Evolutionary conservation across 2,797 vertebrate species (phyloP), one percentile per base, ranked within the genome.

Genomic region (Notolabrus celidotus): DNA sequence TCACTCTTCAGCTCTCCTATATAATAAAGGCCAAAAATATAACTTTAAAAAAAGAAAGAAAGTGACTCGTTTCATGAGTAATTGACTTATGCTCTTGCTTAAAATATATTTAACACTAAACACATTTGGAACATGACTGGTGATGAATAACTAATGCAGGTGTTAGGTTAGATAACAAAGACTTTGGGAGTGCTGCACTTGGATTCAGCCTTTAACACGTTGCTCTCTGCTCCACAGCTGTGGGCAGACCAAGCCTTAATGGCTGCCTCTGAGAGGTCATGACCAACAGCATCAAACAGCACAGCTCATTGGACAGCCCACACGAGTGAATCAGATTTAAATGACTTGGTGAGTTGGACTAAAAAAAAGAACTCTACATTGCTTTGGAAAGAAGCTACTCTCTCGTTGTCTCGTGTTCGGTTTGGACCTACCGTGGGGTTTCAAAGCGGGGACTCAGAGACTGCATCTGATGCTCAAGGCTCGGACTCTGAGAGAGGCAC

Each of bases 391-490:
- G 55, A 81, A 68, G 0, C 90, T 86, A 67, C 88, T 89, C 70
- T 92, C 88, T 89, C 70, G n/a, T n/a, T 92, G 87, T 43, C 83
- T 53, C 58, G 49, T 56, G 63, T 90, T 92, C 84, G 89, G 88
- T 80, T 82, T 83, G 65, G 86, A 36, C 17, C 59, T 52, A 79
- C 50, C 86, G 89, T 0, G 89, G 92, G 73, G 63, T 74, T 92
- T 74, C 89, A 73, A 12, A 74, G 27, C 4, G 1, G 90, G 22
- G 84, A 92, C 50, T 0, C 66, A 86, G 72, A 81, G 90, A 50
- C 88, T 63, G 22, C 88, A 91, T 80, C 74, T 93, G 63, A 94
- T 93, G 92, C 93, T 94, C 33, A 91, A 90, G 0, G 87, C 93
- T 25, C 92, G 93, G n/a, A 92, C 92, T 67, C 80, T 86, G 43